Conservation (phyloP, 1,140 invertebrate genomes). For the Aphidius ervi region DNA sequence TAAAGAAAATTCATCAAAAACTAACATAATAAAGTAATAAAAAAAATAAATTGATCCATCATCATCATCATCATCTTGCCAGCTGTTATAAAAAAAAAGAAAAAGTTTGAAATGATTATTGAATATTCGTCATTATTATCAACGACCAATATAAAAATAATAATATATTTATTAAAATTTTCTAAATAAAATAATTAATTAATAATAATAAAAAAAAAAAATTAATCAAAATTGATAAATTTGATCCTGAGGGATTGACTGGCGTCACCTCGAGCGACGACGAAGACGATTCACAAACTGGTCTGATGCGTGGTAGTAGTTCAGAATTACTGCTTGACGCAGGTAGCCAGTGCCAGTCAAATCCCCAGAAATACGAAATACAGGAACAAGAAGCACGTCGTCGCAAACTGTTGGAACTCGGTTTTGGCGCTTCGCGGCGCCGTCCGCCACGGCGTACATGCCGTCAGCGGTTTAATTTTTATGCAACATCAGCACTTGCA, state of each 20-base stretch:
- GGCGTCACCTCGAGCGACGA: too few species aligned
- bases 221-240: constrained; percentile 5
- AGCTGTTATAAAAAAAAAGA: too few species aligned
- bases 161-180: too few species aligned
- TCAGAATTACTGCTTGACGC: constrained; percentile 76
- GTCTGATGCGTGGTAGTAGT: constrained; percentile 73
- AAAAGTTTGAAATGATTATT: too few species aligned
- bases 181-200: background rate
- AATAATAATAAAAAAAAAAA: background rate
- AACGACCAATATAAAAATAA: too few species aligned
- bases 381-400: constrained; percentile 66
- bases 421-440: constrained; percentile 55
- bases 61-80: too few species aligned
- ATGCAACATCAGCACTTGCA: constrained; percentile 73
- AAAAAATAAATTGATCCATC: too few species aligned
- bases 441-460: constrained; percentile 63
- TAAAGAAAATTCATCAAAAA: too few species aligned
- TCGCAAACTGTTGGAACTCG: constrained; percentile 66
- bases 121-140: too few species aligned
- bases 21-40: too few species aligned
- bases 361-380: constrained; percentile 37
- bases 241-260: background rate
- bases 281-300: background rate
- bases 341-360: constrained; percentile 37
- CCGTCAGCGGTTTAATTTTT: constrained; percentile 72